Evolutionary conservation across 2,113 vertebrate species (phyloP), one percentile per base, ranked within the genome.

Genomic region (Tricholaema leucomelas): DNA sequence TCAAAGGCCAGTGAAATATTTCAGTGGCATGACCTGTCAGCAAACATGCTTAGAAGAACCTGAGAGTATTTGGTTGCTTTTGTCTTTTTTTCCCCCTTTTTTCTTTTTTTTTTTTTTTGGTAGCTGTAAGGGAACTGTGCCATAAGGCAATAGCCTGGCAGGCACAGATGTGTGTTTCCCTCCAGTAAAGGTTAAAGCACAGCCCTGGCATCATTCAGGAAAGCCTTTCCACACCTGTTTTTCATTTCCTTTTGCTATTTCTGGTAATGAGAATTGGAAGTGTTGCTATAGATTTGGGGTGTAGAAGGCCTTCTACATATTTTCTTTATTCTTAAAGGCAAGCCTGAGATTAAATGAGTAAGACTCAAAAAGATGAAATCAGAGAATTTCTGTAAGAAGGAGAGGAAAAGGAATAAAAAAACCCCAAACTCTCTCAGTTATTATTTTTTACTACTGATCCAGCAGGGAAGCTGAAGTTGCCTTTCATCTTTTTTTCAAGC

Each of bases 231-330:
- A 90, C 97, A 98, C 97, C 97, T 98, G 98, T 85, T 97, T 98
- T 97, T 97, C 91, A 98, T 98, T 98, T 98, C 98, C 98, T 96
- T 94, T 95, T 83, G 94, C 97, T 97, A 96, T 97, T 98, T 97
- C 94, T 97, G 95, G 97, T 98, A 95, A 97, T 96, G 97, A 97
- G 96, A 95, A 96, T 91, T 97, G 96, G 97, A 96, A 94, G 88
- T 71, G 71, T 88, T 95, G 91, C 94, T 92, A 59, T 64, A 91
- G 94, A 95, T 96, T 97, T 95, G 90, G 91, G 91, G 91, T 82
- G 85, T 92, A 95, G 92, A 96, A 97, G 82, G 83, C 92, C 92
- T 93, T 95, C 82, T 96, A 84, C 93, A 77, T 24, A 9, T 94
- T 96, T 97, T 95, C 33, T 83, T 97, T 91, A 84, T 95, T 90